phyloP scores from a whole-genome alignment of 2,888 invertebrate species.

The Drosophila trichaetosa region DNA sequence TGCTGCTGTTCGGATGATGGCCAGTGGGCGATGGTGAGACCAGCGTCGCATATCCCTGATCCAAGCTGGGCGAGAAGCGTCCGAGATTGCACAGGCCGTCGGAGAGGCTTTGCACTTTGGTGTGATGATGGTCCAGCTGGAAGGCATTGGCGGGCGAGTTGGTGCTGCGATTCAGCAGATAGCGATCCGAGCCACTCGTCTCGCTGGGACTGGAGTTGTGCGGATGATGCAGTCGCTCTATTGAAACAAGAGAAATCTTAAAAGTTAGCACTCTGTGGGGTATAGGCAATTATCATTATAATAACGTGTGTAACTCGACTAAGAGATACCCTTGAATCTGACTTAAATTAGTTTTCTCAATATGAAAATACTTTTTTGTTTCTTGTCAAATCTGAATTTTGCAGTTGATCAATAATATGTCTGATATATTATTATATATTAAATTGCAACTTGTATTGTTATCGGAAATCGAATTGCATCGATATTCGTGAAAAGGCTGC shows the following conservation, averaged over 20 bases:
- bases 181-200: slow-evolving; percentile 85
- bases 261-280: neutral
- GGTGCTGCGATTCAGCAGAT: slow-evolving; percentile 82
- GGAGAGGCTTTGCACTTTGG: slow-evolving; percentile 84
- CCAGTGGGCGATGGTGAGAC: slow-evolving; percentile 87
- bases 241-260: neutral
- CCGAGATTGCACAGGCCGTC: slow-evolving; percentile 84
- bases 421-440: too few relatives aligned
- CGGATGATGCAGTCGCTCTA: slow-evolving; percentile 82
- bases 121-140: slow-evolving; percentile 83
- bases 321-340: neutral
- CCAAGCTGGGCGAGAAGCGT: slow-evolving; percentile 89
- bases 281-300: neutral
- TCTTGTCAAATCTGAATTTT: neutral
- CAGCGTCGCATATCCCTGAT: slow-evolving; percentile 93
- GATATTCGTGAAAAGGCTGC: too few relatives aligned
- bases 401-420: neutral
- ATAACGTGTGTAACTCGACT: neutral
- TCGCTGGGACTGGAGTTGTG: slow-evolving; percentile 84
- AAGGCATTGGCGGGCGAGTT: slow-evolving; percentile 83
- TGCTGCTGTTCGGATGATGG: slow-evolving; percentile 72
- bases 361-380: neutral
- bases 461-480: too few relatives aligned
- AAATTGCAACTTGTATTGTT: too few relatives aligned
- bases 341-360: neutral